Conservation (phyloP, 2,113 vertebrate genomes). For the Syngnathus floridae region DNA sequence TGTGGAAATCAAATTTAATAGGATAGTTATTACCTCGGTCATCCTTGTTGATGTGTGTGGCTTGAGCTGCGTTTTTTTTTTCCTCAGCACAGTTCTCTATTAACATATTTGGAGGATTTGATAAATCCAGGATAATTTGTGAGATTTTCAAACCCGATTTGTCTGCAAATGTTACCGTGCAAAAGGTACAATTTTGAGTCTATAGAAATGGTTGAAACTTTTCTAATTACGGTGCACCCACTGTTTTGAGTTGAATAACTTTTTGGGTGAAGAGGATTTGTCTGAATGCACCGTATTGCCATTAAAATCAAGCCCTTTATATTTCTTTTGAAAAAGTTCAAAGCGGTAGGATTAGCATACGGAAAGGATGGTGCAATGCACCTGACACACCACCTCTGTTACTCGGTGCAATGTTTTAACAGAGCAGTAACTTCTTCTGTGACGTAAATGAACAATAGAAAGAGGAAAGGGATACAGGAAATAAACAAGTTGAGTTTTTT, state of each 20-base stretch:
- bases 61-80: not conserved
- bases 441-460: slow-evolving; percentile 51
- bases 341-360: slow-evolving; percentile 63
- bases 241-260: slow-evolving; percentile 21
- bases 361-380: slow-evolving; percentile 67
- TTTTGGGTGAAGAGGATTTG: slow-evolving; percentile 50
- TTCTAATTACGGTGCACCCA: slow-evolving; percentile 13
- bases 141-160: not conserved
- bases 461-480: slow-evolving; percentile 44
- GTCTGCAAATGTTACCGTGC: not conserved
- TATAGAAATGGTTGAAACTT: slow-evolving; percentile 22
- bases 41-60: not conserved
- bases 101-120: not conserved
- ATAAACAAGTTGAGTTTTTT: slow-evolving; percentile 17
- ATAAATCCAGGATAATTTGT: not conserved
- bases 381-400: slow-evolving; percentile 65
- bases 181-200: slow-evolving; percentile 16
- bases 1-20: not conserved
- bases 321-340: slow-evolving; percentile 69
- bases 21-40: not conserved
- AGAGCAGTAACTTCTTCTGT: slow-evolving; percentile 42
- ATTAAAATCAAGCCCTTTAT: slow-evolving; percentile 59
- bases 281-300: slow-evolving; percentile 51
- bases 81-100: not conserved
- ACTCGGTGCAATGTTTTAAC: slow-evolving; percentile 47